phyloP scores from a whole-genome alignment of 2,113 vertebrate genomes.

The Amazona vittata region DNA sequence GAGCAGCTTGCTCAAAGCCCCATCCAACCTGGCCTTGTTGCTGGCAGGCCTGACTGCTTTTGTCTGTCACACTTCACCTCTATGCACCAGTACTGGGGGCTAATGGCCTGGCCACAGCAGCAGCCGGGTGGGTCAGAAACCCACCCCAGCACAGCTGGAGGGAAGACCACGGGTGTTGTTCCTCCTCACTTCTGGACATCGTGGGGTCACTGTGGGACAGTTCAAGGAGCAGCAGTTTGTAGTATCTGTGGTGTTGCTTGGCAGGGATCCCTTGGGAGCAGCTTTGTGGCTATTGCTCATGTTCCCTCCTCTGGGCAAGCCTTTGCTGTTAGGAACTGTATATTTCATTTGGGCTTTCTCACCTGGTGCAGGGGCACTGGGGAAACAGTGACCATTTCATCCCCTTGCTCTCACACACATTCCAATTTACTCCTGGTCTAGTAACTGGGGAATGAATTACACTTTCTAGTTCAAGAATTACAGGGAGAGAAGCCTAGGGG shows the following conservation, averaged over 20 bases:
- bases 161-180: rapidly evolving
- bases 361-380: not conserved
- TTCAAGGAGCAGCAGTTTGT: not conserved
- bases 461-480: not conserved
- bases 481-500: not conserved
- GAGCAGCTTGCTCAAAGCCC: not conserved
- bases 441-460: not conserved
- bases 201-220: not conserved
- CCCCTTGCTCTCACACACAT: not conserved
- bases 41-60: not conserved
- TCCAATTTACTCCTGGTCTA: not conserved
- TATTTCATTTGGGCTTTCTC: not conserved
- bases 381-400: not conserved
- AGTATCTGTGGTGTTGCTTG: not conserved
- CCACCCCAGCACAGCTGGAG: not conserved
- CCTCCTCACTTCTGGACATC: not conserved
- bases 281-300: not conserved
- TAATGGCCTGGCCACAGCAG: not conserved
- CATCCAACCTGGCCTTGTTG: not conserved
- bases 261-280: not conserved
- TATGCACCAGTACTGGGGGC: not conserved
- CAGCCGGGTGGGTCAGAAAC: no score
- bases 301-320: not conserved
- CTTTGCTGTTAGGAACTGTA: not conserved
- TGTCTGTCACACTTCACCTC: not conserved